Evolutionary conservation across 2,113 vertebrate genomes (phyloP), one percentile per base, ranked within the genome.

Genomic region (Nibea coibor): DNA sequence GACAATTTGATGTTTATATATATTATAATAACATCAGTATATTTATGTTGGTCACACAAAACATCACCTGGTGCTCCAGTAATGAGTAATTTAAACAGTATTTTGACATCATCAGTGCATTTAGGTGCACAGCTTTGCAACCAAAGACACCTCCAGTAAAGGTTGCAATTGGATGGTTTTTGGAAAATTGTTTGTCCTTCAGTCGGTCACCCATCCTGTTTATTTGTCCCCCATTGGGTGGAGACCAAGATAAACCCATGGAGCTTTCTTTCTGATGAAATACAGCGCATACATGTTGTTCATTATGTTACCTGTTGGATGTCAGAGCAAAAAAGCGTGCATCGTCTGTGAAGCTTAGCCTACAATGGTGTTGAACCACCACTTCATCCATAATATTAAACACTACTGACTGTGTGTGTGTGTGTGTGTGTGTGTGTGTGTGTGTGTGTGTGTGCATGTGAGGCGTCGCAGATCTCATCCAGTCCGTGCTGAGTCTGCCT

Each of bases 321-420:
- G 50, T 64, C 10, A 61, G 72, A 85, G 62, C 39, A 56, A 28
- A 64, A 51, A 59, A 62, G 24, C 3, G 26, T 64, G 51, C 24
- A 80, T 88, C 84, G 78, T 54, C 31, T 57, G 72, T 17, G 45
- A 45, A 50, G 56, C 68, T 75, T 56, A 35, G 51, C 61, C 48
- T 39, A 42, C 53, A 45, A 35, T 61, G 35, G 42, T 16, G 1
- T 43, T 26, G 39, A 67, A 54, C 62, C 82, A 57, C 82, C 22
- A 7, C 57, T 70, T 83, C 80, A 86, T 87, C 83, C 66, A 82
- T 84, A 85, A 79, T 59, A 28, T 73, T 58, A 86, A 86, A 73
- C 72, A 39, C 22, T 20, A 53, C 59, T 87, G 87, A 83, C 54
- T 89, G n/a, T 71, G 51, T 72, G 58, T 74, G 59, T 64, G 57